Evolutionary conservation across 1,140 invertebrate species (phyloP).

Genomic region (Theocolax elegans): DNA sequence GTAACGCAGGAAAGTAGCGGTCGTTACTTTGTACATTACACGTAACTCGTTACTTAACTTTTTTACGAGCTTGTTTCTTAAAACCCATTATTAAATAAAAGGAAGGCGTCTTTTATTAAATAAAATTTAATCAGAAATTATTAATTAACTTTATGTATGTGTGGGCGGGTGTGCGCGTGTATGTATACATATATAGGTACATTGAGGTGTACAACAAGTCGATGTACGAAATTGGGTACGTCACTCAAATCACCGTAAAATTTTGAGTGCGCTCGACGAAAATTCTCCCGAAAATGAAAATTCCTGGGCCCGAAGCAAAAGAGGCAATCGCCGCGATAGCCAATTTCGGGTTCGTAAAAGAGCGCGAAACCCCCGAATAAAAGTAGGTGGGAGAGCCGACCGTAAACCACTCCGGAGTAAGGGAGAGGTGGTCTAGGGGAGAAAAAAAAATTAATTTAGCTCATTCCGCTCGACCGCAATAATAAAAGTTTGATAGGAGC

Average conservation of each 20-base stretch:
- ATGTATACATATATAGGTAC: too few relatives aligned
- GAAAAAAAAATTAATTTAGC: constrained; percentile 19
- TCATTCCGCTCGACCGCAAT: background rate
- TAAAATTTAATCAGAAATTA: too few relatives aligned
- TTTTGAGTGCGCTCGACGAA: background rate
- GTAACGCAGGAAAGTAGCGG: too few relatives aligned
- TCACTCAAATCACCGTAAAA: constrained; percentile 2
- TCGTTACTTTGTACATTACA: too few relatives aligned
- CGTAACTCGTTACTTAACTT: too few relatives aligned
- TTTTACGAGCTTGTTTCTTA: too few relatives aligned
- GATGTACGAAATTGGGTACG: too few relatives aligned
- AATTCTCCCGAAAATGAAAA: background rate
- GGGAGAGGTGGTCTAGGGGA: background rate
- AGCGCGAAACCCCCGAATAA: background rate
- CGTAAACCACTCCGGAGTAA: background rate
- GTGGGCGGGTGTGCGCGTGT: too few relatives aligned
- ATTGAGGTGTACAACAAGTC: too few relatives aligned
- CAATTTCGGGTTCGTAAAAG: background rate
- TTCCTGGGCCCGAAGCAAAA: background rate
- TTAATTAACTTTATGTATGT: too few relatives aligned
- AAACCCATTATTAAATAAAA: too few relatives aligned
- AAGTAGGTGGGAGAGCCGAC: background rate
- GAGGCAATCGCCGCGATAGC: background rate
- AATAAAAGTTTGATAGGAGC: constrained; percentile 12
- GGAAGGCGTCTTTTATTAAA: too few relatives aligned